Conservation (phyloP, 2,797 vertebrate species). For the Rhinatrema bivittatum region DNA sequence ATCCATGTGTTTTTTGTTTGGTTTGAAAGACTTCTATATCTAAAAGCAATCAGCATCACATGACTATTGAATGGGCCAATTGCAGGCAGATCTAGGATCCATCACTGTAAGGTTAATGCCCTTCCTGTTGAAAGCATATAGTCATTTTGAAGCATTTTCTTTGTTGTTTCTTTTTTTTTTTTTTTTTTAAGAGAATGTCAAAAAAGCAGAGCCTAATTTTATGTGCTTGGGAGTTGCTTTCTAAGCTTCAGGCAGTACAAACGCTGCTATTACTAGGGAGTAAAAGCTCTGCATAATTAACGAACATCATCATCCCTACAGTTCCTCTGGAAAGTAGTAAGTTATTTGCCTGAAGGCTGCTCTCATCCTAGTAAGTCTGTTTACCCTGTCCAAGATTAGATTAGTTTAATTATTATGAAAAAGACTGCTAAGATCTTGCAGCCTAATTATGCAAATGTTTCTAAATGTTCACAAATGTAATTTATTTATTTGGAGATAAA, state of each 20-base stretch:
- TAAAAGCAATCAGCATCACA: slow-evolving; percentile 62
- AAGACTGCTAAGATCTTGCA: slow-evolving; percentile 86
- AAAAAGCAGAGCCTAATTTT: slow-evolving; percentile 71
- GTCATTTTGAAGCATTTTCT: slow-evolving; percentile 64
- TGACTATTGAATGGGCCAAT: slow-evolving; percentile 67
- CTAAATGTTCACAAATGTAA: slow-evolving; percentile 90
- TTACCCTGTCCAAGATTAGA: slow-evolving; percentile 97
- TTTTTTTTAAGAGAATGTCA: slow-evolving; percentile 45
- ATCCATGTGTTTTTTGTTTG: neutral
- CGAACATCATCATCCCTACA: slow-evolving; percentile 93
- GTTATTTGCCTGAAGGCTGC: slow-evolving; percentile 89
- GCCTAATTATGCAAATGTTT: slow-evolving; percentile 98
- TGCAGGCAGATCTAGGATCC: slow-evolving; percentile 54
- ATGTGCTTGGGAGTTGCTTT: slow-evolving; percentile 78
- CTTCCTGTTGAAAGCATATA: slow-evolving; percentile 62
- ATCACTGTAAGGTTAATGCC: slow-evolving; percentile 70
- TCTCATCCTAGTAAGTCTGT: slow-evolving; percentile 89
- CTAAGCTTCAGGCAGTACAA: slow-evolving; percentile 89
- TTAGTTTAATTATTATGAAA: slow-evolving; percentile 98
- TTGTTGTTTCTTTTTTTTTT: slow-evolving; percentile 35
- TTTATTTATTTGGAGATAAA: slow-evolving; percentile 95
- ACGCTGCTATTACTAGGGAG: slow-evolving; percentile 85
- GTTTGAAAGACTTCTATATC: slow-evolving; percentile 21
- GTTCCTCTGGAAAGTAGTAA: slow-evolving; percentile 81
- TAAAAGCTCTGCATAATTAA: slow-evolving; percentile 91